Evolutionary conservation across 2,113 vertebrate species (phyloP).

Genomic region (Scatophagus argus): DNA sequence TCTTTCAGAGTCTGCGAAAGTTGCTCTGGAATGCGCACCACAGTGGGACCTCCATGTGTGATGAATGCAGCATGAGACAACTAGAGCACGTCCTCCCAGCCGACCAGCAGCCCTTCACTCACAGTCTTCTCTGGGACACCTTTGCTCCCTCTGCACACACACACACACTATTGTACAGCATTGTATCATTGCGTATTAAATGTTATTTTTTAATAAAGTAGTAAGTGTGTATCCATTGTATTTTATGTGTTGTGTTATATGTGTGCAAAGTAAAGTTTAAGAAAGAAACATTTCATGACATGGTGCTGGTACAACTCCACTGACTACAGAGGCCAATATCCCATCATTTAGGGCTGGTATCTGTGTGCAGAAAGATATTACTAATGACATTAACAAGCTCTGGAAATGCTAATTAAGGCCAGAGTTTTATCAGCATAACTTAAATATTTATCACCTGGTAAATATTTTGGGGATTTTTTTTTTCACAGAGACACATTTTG

Average conservation of each 20-base stretch:
- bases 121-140: conserved; percentile 58
- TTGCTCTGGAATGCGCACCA: background rate
- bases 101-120: conserved; percentile 61
- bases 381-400: background rate
- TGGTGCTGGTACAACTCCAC: background rate
- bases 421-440: background rate
- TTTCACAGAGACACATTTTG: background rate
- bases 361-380: background rate
- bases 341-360: background rate
- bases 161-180: conserved; percentile 66
- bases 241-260: conserved; percentile 11
- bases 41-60: conserved; percentile 9
- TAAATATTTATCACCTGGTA: background rate
- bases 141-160: conserved; percentile 28
- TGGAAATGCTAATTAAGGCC: background rate
- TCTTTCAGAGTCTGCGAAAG: conserved; percentile 15
- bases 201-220: conserved; percentile 83
- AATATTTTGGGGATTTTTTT: background rate
- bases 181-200: conserved; percentile 74
- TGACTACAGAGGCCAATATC: background rate
- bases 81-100: conserved; percentile 49
- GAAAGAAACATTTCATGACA: background rate
- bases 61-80: conserved; percentile 67
- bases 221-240: conserved; percentile 50
- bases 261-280: background rate